Conservation (phyloP, 2,113 vertebrate genomes). For the Clarias magur region DNA sequence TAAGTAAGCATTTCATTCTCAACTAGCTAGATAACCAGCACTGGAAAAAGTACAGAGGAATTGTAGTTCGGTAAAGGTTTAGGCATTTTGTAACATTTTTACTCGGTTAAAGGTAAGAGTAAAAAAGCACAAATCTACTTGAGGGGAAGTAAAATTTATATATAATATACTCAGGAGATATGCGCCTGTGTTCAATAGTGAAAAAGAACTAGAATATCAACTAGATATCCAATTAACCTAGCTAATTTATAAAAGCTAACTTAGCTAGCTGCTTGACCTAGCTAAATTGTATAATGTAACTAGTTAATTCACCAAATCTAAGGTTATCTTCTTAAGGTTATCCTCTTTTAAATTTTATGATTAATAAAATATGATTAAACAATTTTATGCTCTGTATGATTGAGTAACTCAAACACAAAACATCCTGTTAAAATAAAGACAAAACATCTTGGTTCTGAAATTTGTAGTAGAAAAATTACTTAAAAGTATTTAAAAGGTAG, state of each 20-base stretch:
- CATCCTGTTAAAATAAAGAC: neutral
- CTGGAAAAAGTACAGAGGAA: too few species aligned
- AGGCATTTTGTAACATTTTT: neutral
- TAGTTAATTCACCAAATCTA: neutral
- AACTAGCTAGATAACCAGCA: too few species aligned
- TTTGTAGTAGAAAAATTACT: neutral
- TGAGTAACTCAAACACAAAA: neutral
- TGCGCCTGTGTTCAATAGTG: too few species aligned
- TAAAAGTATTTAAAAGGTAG: neutral
- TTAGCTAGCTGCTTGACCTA: neutral
- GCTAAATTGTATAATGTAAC: neutral
- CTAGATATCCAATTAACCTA: neutral
- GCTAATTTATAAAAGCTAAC: neutral
- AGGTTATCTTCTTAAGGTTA: neutral
- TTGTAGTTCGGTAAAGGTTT: neutral
- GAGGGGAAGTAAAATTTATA: too few species aligned
- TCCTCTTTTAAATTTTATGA: neutral
- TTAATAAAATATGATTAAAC: too few species aligned
- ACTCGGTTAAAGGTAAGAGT: neutral
- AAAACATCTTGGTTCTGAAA: neutral
- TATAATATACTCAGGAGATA: too few species aligned
- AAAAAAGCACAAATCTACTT: too few species aligned
- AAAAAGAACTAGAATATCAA: neutral
- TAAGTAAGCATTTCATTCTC: too few species aligned
- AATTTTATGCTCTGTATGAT: neutral